phyloP scores from a whole-genome alignment of 2,888 invertebrate species.

The Lepidochrysops patricia region DNA sequence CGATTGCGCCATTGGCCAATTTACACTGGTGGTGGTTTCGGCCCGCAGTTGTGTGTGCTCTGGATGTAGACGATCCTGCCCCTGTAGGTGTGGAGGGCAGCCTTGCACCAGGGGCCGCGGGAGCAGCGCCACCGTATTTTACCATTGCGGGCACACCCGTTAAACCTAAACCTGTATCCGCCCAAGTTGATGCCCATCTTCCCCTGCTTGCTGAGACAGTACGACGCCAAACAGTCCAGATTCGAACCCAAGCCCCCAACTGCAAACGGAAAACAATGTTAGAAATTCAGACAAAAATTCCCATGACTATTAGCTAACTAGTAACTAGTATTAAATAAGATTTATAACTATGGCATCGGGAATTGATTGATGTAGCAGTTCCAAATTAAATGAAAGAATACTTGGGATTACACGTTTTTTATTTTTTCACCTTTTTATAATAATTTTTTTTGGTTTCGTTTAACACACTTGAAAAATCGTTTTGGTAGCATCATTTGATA shows the following conservation, averaged over 20 bases:
- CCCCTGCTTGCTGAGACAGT: slow-evolving; percentile 68
- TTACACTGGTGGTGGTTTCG: slow-evolving; percentile 43
- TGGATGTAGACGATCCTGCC: slow-evolving; percentile 65
- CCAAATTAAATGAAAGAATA: neutral
- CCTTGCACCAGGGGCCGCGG: slow-evolving; percentile 65
- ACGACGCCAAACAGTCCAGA: slow-evolving; percentile 58
- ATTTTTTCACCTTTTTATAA: neutral
- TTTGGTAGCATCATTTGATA: no score
- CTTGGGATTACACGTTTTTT: neutral
- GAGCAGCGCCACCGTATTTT: slow-evolving; percentile 68
- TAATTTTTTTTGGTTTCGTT: neutral
- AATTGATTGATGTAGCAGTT: no score
- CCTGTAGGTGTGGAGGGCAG: slow-evolving; percentile 60
- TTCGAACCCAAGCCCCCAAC: slow-evolving; percentile 58
- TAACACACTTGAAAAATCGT: neutral
- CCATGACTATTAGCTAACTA: neutral
- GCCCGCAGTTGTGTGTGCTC: slow-evolving; percentile 62
- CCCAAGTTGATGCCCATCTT: slow-evolving; percentile 69
- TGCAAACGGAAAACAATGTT: slow-evolving; percentile 29
- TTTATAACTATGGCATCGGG: no score
- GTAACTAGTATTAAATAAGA: no score
- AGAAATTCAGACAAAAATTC: neutral
- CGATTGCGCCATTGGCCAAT: no score
- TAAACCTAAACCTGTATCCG: slow-evolving; percentile 63
- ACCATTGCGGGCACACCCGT: slow-evolving; percentile 63